A percentile compares a stretch with the other conserved stretches of the same genome.
Conservation (phyloP, 2,797 vertebrate species). For the Sebastes paucispinis region DNA sequence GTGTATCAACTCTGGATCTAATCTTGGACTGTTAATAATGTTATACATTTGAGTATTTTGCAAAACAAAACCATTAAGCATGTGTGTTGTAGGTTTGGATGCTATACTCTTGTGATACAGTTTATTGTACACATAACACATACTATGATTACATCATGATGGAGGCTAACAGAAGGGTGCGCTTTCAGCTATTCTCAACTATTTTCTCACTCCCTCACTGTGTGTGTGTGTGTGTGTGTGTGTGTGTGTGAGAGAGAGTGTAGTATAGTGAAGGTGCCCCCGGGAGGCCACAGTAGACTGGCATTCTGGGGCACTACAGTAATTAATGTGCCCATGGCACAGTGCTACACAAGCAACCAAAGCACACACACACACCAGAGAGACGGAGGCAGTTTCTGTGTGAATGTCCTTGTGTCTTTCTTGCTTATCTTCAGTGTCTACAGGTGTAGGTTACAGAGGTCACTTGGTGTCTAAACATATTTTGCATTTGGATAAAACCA, state of each 20-base stretch:
- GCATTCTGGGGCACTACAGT: constrained; percentile 61
- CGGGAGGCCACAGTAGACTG: constrained; percentile 52
- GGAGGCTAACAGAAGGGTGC: neutral
- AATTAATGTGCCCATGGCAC: constrained; percentile 59
- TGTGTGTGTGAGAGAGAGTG: neutral
- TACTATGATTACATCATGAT: neutral
- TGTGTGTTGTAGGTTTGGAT: neutral
- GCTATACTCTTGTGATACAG: neutral
- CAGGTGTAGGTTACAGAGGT: constrained; percentile 8
- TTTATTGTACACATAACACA: neutral
- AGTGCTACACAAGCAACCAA: constrained; percentile 42
- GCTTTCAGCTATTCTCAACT: constrained; percentile 1
- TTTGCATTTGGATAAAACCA: neutral
- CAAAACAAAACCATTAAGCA: neutral
- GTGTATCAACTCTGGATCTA: neutral
- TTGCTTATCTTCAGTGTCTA: neutral
- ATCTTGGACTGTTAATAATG: neutral
- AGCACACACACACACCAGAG: neutral
- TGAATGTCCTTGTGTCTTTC: neutral
- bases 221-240: neutral
- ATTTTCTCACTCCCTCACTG: constrained; percentile 7
- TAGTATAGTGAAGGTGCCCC: constrained; percentile 48
- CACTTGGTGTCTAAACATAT: neutral
- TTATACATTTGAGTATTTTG: neutral
- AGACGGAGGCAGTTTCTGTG: neutral